Conservation (phyloP, 2,888 invertebrate genomes). For the Andricus curvator region DNA sequence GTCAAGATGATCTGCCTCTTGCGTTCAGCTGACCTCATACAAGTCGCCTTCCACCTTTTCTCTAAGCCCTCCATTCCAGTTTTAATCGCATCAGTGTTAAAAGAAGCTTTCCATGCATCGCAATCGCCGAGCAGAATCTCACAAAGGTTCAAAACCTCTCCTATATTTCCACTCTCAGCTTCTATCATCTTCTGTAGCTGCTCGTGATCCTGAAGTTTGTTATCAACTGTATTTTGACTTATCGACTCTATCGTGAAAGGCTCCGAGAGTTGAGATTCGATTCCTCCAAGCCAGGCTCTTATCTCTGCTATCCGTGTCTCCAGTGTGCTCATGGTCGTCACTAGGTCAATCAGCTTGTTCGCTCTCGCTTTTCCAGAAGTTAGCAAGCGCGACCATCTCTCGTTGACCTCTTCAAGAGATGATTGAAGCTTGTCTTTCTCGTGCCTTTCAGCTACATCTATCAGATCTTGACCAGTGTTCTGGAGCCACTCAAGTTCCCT, state of each 20-base stretch:
- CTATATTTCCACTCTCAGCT: slow-evolving; percentile 87
- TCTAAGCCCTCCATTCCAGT: slow-evolving; percentile 86
- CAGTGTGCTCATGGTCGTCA: slow-evolving; percentile 85
- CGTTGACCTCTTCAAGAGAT: slow-evolving; percentile 82
- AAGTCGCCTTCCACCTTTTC: slow-evolving; percentile 89
- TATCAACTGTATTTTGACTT: slow-evolving; percentile 84
- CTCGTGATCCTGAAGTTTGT: slow-evolving; percentile 86
- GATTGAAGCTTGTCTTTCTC: slow-evolving; percentile 82
- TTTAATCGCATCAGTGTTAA: slow-evolving; percentile 85
- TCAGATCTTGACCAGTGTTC: slow-evolving; percentile 84
- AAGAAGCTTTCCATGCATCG: slow-evolving; percentile 85
- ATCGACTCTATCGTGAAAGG: slow-evolving; percentile 85
- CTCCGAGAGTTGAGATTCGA: slow-evolving; percentile 85
- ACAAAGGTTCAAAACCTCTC: slow-evolving; percentile 88
- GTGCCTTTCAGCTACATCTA: slow-evolving; percentile 82
- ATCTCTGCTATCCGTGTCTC: slow-evolving; percentile 87
- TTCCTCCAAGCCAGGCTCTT: slow-evolving; percentile 85
- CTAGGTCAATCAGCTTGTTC: slow-evolving; percentile 86
- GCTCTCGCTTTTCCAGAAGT: slow-evolving; percentile 84
- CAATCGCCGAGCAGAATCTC: slow-evolving; percentile 88
- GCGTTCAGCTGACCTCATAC: slow-evolving; percentile 85
- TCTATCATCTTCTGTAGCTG: slow-evolving; percentile 87
- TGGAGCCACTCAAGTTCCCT: slow-evolving; percentile 89
- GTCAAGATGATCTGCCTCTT: slow-evolving; percentile 84
- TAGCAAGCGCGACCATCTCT: slow-evolving; percentile 85